These are phyloP conservation scores for Ciona savignyi DNA, from an alignment of 23 tunicate species.

Conservation along the genomic window DNA sequence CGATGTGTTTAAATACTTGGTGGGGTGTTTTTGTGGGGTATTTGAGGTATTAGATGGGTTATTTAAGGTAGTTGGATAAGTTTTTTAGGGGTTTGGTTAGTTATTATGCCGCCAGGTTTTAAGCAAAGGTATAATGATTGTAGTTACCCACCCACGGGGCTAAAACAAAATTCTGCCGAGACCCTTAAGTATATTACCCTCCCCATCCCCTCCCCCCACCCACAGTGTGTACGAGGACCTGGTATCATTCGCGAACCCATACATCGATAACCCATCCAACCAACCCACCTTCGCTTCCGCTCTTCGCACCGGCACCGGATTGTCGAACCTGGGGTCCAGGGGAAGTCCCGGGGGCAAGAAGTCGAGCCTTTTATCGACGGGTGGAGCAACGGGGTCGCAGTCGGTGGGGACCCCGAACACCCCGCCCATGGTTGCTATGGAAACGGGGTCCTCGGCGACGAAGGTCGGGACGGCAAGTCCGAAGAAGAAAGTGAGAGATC, in stretches of 20 bases:
- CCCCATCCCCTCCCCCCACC: too few relatives aligned
- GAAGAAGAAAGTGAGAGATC: slow-evolving; percentile 66
- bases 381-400: slow-evolving; percentile 25
- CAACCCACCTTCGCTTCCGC: slow-evolving; percentile 66
- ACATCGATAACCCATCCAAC: slow-evolving; percentile 14
- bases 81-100: too few relatives aligned
- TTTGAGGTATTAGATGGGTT: too few relatives aligned
- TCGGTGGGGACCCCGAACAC: slow-evolving; percentile 46
- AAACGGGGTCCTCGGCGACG: slow-evolving; percentile 16
- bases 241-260: slow-evolving; percentile 65
- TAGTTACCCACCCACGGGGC: too few relatives aligned
- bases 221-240: slow-evolving; percentile 63
- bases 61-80: too few relatives aligned
- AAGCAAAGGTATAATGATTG: too few relatives aligned
- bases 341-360: slow-evolving; percentile 39
- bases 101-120: too few relatives aligned
- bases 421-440: slow-evolving; percentile 29
- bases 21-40: too few relatives aligned
- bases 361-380: slow-evolving; percentile 12
- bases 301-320: slow-evolving; percentile 21
- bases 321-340: slow-evolving; percentile 5
- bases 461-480: slow-evolving; percentile 15
- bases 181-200: too few relatives aligned
- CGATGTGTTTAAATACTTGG: too few relatives aligned
- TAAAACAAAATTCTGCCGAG: too few relatives aligned